These are phyloP conservation scores for Chiloscyllium plagiosum DNA, from an alignment of 2,113 vertebrate species.

Conservation along the genomic window DNA sequence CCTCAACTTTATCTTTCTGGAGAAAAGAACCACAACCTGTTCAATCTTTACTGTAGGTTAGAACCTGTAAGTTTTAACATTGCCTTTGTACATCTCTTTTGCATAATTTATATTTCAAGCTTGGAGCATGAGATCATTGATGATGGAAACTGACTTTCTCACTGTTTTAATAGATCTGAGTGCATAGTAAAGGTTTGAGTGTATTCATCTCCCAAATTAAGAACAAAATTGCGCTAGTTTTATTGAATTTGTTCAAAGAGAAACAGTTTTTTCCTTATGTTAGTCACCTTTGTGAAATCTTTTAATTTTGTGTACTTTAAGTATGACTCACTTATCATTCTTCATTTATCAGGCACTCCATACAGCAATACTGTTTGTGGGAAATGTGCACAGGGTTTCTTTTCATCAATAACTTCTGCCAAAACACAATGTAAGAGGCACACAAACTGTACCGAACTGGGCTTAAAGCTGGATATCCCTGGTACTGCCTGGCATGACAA, in stretches of 20 bases:
- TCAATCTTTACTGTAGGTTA: neutral
- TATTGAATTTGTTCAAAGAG: neutral
- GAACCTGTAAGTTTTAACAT: neutral
- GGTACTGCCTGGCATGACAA: slow-evolving; percentile 60
- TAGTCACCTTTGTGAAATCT: neutral
- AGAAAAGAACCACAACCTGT: neutral
- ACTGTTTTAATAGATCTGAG: neutral
- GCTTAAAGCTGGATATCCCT: slow-evolving; percentile 59
- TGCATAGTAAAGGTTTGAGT: neutral
- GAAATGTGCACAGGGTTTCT: slow-evolving; percentile 76
- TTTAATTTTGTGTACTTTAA: neutral
- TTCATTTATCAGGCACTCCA: slow-evolving; percentile 70
- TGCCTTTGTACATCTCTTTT: neutral
- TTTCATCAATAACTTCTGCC: slow-evolving; percentile 69
- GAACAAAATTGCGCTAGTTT: neutral
- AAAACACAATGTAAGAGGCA: slow-evolving; percentile 71
- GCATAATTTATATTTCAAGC: neutral
- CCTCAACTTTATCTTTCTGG: too few relatives aligned
- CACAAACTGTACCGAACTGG: slow-evolving; percentile 70
- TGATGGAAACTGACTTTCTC: neutral
- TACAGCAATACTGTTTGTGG: slow-evolving; percentile 76
- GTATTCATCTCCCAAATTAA: neutral
- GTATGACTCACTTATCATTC: neutral
- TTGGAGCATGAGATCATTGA: neutral
- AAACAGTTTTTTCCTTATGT: neutral